Evolutionary conservation across 2,113 vertebrate species (phyloP).

Genomic region (Pungitius pungitius): DNA sequence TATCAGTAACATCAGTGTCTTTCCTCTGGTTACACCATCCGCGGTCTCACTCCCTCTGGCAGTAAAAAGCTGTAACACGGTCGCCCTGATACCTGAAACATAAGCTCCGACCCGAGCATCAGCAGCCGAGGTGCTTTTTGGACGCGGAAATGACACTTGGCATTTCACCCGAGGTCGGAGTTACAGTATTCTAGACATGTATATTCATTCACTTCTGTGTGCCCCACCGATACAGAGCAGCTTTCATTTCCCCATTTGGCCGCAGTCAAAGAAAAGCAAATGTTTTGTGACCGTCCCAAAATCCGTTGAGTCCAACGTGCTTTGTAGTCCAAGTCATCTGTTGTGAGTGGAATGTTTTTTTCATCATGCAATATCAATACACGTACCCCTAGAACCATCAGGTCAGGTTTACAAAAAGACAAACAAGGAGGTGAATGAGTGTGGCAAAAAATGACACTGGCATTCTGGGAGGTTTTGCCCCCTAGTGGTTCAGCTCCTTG

Average conservation of each 20-base stretch:
- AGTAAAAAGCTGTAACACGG: slow-evolving; percentile 38
- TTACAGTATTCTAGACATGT: slow-evolving; percentile 58
- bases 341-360: slow-evolving; percentile 5
- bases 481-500: not conserved
- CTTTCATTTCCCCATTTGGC: slow-evolving; percentile 71
- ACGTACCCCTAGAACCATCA: not conserved
- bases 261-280: slow-evolving; percentile 52
- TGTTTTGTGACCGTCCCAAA: slow-evolving; percentile 44
- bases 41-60: slow-evolving; percentile 15
- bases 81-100: slow-evolving; percentile 36
- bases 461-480: not conserved
- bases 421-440: slow-evolving; percentile 5
- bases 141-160: slow-evolving; percentile 41
- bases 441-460: not conserved
- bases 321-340: not conserved
- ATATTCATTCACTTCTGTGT: slow-evolving; percentile 66
- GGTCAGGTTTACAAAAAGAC: not conserved
- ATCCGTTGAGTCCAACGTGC: slow-evolving; percentile 14
- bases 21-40: slow-evolving; percentile 10
- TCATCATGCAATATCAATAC: not conserved
- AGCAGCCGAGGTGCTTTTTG: slow-evolving; percentile 39
- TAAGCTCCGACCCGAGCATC: slow-evolving; percentile 18
- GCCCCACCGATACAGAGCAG: slow-evolving; percentile 62
- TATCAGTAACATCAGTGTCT: slow-evolving; percentile 14
- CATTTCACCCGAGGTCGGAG: slow-evolving; percentile 34